Percentiles rank a stretch among this genome's conserved stretches.
Evolutionary conservation across 1,140 invertebrate species (phyloP).

Genomic region (Zaprionus lachaisei): DNA sequence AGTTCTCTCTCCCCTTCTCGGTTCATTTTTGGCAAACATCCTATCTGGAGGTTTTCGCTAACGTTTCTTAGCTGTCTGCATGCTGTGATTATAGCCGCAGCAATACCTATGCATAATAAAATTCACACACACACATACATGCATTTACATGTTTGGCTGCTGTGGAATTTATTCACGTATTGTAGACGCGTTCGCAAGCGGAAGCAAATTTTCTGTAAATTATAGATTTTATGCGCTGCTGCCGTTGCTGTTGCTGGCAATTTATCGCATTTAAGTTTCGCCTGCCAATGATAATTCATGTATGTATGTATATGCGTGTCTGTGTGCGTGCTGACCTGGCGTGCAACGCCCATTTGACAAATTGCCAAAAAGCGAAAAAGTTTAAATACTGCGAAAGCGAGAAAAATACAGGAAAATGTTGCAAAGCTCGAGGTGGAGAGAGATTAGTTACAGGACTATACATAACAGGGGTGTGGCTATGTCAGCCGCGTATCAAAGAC

Average conservation of each 20-base stretch:
- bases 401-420: slow-evolving; percentile 22
- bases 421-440: not conserved
- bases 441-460: not conserved
- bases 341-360: slow-evolving; percentile 73
- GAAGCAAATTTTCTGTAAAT: slow-evolving; percentile 82
- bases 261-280: slow-evolving; percentile 78
- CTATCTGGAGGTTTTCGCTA: slow-evolving; percentile 54
- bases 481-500: not conserved
- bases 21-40: slow-evolving; percentile 53
- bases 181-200: slow-evolving; percentile 50
- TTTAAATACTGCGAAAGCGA: slow-evolving; percentile 41
- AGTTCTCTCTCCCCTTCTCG: not conserved
- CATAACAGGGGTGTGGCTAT: not conserved
- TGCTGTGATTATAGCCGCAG: slow-evolving; percentile 56
- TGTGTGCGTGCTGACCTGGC: slow-evolving; percentile 12
- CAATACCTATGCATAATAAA: slow-evolving; percentile 61
- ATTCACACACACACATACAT: slow-evolving; percentile 10
- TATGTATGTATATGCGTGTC: slow-evolving; percentile 34
- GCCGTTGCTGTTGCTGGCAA: slow-evolving; percentile 59
- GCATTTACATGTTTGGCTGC: slow-evolving; percentile 8
- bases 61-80: slow-evolving; percentile 38
- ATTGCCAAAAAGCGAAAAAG: slow-evolving; percentile 61
- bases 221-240: slow-evolving; percentile 71
- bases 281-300: slow-evolving; percentile 77
- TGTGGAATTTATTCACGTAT: slow-evolving; percentile 45